Conservation (phyloP, 2,888 invertebrate species). For the Drosophila helvetica region DNA sequence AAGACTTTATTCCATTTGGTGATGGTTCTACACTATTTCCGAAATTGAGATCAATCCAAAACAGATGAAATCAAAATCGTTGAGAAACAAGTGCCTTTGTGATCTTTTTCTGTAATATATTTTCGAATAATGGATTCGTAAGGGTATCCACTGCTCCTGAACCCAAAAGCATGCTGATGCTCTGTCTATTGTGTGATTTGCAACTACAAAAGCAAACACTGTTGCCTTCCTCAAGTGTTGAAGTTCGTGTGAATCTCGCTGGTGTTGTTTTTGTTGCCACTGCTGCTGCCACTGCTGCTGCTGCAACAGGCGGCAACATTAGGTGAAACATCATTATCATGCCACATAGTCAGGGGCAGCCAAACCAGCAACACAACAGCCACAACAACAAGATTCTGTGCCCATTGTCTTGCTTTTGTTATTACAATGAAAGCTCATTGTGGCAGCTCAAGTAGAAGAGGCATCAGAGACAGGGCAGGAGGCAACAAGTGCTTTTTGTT, state of each 20-base stretch:
- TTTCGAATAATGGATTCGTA: neutral
- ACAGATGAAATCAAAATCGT: too few relatives aligned
- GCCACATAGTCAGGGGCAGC: constrained; percentile 40
- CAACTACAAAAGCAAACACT: constrained; percentile 45
- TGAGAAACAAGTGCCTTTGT: too few relatives aligned
- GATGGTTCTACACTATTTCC: too few relatives aligned
- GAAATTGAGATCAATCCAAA: too few relatives aligned
- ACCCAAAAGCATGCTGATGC: constrained; percentile 16
- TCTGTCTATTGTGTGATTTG: constrained; percentile 40
- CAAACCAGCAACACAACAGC: constrained; percentile 6
- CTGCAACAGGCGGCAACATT: constrained; percentile 26
- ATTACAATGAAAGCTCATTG: constrained; percentile 77
- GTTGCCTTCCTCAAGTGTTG: constrained; percentile 60
- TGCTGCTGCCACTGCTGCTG: neutral
- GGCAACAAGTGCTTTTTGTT: constrained; percentile 66
- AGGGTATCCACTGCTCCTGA: neutral
- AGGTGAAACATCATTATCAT: constrained; percentile 71
- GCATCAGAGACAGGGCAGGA: constrained; percentile 16
- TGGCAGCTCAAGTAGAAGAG: constrained; percentile 40
- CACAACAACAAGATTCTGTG: constrained; percentile 42
- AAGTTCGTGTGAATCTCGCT: constrained; percentile 75
- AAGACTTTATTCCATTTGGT: too few relatives aligned
- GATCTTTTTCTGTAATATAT: too few relatives aligned
- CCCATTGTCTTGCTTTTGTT: constrained; percentile 72
- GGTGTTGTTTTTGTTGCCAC: constrained; percentile 22